A percentile compares a stretch with the other conserved stretches of the same genome.
Conservation (phyloP, 1,140 invertebrate species). For the Ostrea denselamellosa region DNA sequence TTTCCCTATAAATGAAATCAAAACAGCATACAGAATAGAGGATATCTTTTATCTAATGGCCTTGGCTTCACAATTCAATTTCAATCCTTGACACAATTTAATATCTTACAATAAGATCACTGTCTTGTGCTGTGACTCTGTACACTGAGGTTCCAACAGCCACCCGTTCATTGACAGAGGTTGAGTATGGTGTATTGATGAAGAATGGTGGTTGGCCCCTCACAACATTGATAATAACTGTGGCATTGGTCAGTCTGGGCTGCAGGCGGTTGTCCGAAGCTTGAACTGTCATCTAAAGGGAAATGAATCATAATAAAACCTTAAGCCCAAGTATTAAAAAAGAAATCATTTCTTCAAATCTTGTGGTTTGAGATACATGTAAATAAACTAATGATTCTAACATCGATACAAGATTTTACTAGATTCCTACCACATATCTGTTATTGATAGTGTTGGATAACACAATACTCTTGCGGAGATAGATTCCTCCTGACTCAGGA, state of each 20-base stretch:
- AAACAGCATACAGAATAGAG: not conserved
- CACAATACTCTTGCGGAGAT: constrained; percentile 29
- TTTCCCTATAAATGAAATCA: not conserved
- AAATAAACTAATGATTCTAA: not conserved
- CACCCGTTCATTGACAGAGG: constrained; percentile 3
- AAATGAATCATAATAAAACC: not conserved
- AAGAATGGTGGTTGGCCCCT: constrained; percentile 84
- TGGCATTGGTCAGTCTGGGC: constrained; percentile 45
- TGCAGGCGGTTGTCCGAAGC: constrained; percentile 91
- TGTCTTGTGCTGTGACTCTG: constrained; percentile 29
- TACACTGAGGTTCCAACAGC: constrained; percentile 42
- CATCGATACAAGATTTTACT: not conserved
- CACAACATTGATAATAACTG: constrained; percentile 65
- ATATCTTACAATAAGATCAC: constrained; percentile 37
- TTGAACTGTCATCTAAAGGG: constrained; percentile 84
- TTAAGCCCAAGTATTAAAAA: not conserved
- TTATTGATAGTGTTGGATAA: constrained; percentile 25
- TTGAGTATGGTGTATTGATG: constrained; percentile 78
- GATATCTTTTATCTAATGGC: not conserved
- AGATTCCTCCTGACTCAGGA: constrained; percentile 48
- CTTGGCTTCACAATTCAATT: not conserved
- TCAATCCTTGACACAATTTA: not conserved
- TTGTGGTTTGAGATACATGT: too few species aligned
- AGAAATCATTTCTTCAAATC: too few species aligned
- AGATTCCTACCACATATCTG: constrained; percentile 41